Evolutionary conservation across 2,797 vertebrate species (phyloP), one percentile per base, ranked within the genome.

Genomic region (Salmo trutta): DNA sequence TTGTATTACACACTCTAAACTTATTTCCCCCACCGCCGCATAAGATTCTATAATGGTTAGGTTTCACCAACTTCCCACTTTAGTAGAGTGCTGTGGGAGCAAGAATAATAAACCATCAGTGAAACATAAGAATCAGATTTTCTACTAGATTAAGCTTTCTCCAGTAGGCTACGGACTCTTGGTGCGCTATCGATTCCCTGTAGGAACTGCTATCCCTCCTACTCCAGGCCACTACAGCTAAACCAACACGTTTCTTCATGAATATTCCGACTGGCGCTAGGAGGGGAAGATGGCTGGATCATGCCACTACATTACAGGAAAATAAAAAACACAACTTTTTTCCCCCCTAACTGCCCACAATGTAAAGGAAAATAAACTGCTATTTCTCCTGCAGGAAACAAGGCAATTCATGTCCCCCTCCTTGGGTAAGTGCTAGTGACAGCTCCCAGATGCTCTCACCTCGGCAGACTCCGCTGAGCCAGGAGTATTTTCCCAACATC

Each of bases 61-160:
- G 21, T 79, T 84, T 79, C 24, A 76, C 77, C 75, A 81, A 77
- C 78, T 79, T 16, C 71, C 21, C 75, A 75, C 78, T 81, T 68
- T 78, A 74, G 81, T 71, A 27, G 76, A 27, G 76, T 78, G 80
- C 66, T 75, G 41, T 69, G 79, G 86, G 87, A 84, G 69, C 66
- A 75, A 81, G 76, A 89, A 85, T 80, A 87, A 7, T 73, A 72
- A 82, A 80, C 76, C 73, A n/a, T 80, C 85, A 86, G 76, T 71
- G 80, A 78, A 81, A 85, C 85, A 81, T 81, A 82, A 84, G 79
- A 83, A 52, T 83, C 72, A 75, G 79, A 68, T 90, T 91, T 91
- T 88, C 84, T 85, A 77, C 83, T 82, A 75, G 51, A 90, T 86
- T 90, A 80, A 82, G 79, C 82, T 79, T 84, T 81, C 33, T 59